Base-by-base conservation (phyloP, 2,888 invertebrate species). In the Nymphalis urticae region DNA sequence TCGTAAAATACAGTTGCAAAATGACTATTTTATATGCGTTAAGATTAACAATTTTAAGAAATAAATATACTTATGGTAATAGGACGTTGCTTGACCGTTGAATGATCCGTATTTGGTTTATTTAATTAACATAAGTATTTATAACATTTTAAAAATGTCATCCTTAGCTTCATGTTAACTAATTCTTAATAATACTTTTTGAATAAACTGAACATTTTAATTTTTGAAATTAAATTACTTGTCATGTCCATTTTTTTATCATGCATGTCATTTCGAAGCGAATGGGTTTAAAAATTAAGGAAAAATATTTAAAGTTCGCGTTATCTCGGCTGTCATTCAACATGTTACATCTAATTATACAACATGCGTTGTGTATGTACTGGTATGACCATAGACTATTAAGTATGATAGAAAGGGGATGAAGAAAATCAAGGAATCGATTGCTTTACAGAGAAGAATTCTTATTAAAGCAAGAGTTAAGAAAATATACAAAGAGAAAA, bases 201-300 rank as follows among this genome's bases (percentile, higher is more conserved):
- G 16, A 13, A 42, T 42, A 13, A 13, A 4, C 4, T 13, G 42
- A 42, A 13, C 13, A 13, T 42, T 13, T 42, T 42, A 42, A 13
- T 13, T 42, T 13, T 13, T 13, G 13, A 42, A 42, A 42, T 21
- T 47, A 59, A 9, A 51, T 24, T 13, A 51, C 5, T 58, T 71
- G 24, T 64, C 72, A 8, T 58, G 66, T 76, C 76, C 70, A 72
- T 69, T 10, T 36, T 72, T 75, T 58, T 53, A 48, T 53, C 48
- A 64, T 1, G 54, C n/a, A 61, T 19, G 72, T 71, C 47, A 36
- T 63, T 73, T 58, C 65, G 67, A 48, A 64, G 61, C 69, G 79
- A 89, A 90, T 85, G 88, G 82, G 75, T 88, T 87, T 81, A 78
- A 85, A 85, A 88, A 90, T 90, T 90, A 90, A 81, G 82, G 79